Percentiles rank a stretch among this genome's conserved stretches.
phyloP scores from a whole-genome alignment of 2,113 vertebrate species.

The Deroptyus accipitrinus region DNA sequence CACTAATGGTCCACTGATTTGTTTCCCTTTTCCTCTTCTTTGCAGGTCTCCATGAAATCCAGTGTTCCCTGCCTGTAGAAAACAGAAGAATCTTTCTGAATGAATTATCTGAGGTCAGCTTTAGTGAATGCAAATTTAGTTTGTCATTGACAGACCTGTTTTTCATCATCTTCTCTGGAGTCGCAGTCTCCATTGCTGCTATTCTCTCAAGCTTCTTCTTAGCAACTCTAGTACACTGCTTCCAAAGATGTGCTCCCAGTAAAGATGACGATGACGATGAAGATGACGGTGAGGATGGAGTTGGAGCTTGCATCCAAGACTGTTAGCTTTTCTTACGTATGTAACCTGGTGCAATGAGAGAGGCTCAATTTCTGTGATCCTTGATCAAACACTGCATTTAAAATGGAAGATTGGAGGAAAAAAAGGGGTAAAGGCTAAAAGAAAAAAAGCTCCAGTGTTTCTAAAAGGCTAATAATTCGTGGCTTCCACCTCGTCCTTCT shows the following conservation, averaged over 20 bases:
- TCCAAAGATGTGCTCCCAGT: constrained; percentile 92
- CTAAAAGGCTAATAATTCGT: neutral
- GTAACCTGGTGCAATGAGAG: neutral
- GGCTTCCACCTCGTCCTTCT: neutral
- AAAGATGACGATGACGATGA: constrained; percentile 95
- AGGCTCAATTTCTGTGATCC: neutral
- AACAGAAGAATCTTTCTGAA: constrained; percentile 86
- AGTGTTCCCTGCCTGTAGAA: constrained; percentile 90
- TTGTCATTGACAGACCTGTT: constrained; percentile 94
- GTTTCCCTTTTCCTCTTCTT: neutral
- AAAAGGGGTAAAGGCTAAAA: neutral
- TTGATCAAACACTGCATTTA: neutral
- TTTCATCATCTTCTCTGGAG: constrained; percentile 98
- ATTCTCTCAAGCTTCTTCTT: constrained; percentile 97
- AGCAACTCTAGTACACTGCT: constrained; percentile 95
- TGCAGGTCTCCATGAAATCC: constrained; percentile 89
- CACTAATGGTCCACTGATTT: neutral
- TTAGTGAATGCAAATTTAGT: constrained; percentile 91
- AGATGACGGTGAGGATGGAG: constrained; percentile 70
- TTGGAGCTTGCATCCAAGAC: neutral
- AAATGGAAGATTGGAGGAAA: neutral
- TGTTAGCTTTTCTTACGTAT: neutral
- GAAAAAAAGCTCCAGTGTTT: neutral
- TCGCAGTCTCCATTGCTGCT: constrained; percentile 92
- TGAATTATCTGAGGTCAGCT: constrained; percentile 93